Base-by-base conservation (phyloP, 2,113 vertebrate species). In the Vimba vimba region DNA sequence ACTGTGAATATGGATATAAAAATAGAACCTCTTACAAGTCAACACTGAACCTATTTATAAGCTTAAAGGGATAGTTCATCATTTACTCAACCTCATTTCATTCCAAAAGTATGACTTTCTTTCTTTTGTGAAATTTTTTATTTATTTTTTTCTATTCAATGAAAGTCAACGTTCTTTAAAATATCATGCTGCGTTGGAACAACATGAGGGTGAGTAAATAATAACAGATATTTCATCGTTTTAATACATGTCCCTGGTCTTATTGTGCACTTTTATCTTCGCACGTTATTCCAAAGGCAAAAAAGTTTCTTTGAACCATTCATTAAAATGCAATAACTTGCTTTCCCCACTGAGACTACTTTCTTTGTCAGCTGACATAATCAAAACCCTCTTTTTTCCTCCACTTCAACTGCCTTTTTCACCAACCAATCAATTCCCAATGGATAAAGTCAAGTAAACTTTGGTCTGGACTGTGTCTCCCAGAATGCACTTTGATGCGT, bases 401-500 rank as follows among this genome's bases (percentile, higher is more conserved):
- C 25, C 45, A 5, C 7, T 25, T 77, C 45, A 47, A 50, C 2
- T 21, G 23, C 11, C 43, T 4, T 77, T 68, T 77, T 27, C n/a
- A 47, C 9, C 43, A 83, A 12, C 60, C n/a, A 50, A 13, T 77
- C 45, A 52, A 50, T 3, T 76, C 74, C 6, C 74, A 52, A 3
- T 52, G 47, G 74, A 77, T 10, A 25, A 30, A 77, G 27, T 19
- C 25, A 77, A 77, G 45, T 77, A 17, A 77, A 77, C n/a, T 9
- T 77, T 77, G 74, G 47, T 77, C 71, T 75, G 23, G 43, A 15
- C 10, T 47, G 23, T 75, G 71, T 25, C 47, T 77, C 74, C 47
- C 25, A 77, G 74, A 77, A 52, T 76, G 74, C 74, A 79, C 76
- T 79, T 59, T 79, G 76, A 79, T 79, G 50, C 30, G 21, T 60